Percentiles rank a stretch among this genome's conserved stretches.
phyloP scores from a whole-genome alignment of 2,113 vertebrate genomes.

The Hymenochirus boettgeri region DNA sequence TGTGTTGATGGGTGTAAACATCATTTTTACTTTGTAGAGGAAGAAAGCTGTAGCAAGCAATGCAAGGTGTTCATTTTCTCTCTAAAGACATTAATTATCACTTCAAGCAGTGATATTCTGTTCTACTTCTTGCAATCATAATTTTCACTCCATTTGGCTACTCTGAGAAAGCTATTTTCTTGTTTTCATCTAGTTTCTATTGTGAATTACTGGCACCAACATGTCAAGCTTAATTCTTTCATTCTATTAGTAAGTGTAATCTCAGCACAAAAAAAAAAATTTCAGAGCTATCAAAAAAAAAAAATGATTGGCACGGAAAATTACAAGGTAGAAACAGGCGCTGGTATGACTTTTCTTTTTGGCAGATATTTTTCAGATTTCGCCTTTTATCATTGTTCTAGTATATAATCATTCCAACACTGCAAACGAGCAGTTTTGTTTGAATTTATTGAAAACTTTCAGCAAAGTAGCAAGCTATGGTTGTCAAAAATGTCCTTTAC shows the following conservation, averaged over 20 bases:
- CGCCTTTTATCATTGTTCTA: conserved; percentile 31
- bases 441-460: conserved; percentile 38
- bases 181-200: conserved; percentile 50
- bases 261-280: conserved; percentile 47
- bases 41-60: conserved; percentile 18
- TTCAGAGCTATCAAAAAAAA: conserved; percentile 40
- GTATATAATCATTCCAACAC: conserved; percentile 38
- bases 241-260: conserved; percentile 47
- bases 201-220: conserved; percentile 48
- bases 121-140: conserved; percentile 48
- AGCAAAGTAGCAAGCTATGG: conserved; percentile 23
- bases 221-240: conserved; percentile 51
- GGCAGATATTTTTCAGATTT: conserved; percentile 20
- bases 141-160: conserved; percentile 55
- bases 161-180: conserved; percentile 55
- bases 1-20: conserved; percentile 12
- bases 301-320: conserved; percentile 30
- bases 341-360: conserved; percentile 37
- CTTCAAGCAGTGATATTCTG: conserved; percentile 51
- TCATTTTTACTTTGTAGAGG: conserved; percentile 8
- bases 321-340: conserved; percentile 41
- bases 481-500: conserved; percentile 20
- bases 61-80: conserved; percentile 48
- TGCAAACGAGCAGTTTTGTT: conserved; percentile 33
- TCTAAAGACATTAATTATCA: conserved; percentile 48